phyloP scores from a whole-genome alignment of 2,113 vertebrate species.

The Struthio camelus region DNA sequence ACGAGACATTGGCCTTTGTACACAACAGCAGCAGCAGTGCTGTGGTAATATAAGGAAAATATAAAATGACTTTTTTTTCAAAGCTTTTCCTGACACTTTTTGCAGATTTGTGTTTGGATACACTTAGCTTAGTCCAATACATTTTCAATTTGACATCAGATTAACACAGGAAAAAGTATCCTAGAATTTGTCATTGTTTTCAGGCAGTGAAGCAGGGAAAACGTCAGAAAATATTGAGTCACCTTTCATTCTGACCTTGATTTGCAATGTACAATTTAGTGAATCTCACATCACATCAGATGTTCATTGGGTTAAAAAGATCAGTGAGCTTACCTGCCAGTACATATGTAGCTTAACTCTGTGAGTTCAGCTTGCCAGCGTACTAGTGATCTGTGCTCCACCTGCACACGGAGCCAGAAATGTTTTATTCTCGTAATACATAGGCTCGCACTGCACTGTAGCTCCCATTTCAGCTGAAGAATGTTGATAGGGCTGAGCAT shows the following conservation, averaged over 20 bases:
- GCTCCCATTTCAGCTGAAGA: slow-evolving; percentile 38
- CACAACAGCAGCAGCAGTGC: neutral
- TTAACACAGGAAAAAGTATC: neutral
- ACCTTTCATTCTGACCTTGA: slow-evolving; percentile 58
- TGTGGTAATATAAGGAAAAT: neutral
- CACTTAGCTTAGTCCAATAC: neutral
- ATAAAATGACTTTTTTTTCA: neutral
- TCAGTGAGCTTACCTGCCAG: slow-evolving; percentile 56
- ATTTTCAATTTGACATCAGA: neutral
- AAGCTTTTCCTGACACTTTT: neutral
- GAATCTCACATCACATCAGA: slow-evolving; percentile 41
- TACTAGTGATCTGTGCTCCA: slow-evolving; percentile 34
- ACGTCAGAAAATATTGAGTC: neutral
- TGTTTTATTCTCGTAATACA: neutral
- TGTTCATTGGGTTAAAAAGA: slow-evolving; percentile 65
- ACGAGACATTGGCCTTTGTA: neutral
- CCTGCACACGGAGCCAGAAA: slow-evolving; percentile 27
- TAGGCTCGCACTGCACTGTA: neutral
- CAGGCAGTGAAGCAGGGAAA: neutral
- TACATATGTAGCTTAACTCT: slow-evolving; percentile 41
- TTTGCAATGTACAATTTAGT: slow-evolving; percentile 44
- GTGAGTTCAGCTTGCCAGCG: slow-evolving; percentile 55
- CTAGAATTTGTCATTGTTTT: neutral
- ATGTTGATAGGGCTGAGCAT: slow-evolving; percentile 42
- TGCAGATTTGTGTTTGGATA: neutral